Conservation (phyloP, 2,797 vertebrate genomes). For the Bothrops alternatus region DNA sequence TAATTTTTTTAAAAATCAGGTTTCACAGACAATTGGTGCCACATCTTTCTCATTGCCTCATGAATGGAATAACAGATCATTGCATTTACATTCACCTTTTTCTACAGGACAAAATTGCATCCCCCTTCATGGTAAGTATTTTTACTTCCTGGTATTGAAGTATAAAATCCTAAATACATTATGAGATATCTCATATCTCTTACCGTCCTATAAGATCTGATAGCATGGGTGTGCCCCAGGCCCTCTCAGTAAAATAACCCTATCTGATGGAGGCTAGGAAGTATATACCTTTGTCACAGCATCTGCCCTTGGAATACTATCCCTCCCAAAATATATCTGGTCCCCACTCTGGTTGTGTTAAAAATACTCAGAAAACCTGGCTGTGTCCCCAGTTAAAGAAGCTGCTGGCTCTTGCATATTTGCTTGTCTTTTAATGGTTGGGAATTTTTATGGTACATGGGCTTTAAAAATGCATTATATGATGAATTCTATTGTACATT, state of each 20-base stretch:
- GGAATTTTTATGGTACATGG: neutral
- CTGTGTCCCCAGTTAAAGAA: neutral
- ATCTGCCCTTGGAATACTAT: neutral
- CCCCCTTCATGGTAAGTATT: conserved; percentile 80
- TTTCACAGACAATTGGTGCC: conserved; percentile 72
- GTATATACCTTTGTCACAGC: neutral
- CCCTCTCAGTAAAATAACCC: neutral
- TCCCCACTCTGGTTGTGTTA: neutral
- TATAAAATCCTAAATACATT: conserved; percentile 55
- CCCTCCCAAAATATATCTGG: neutral
- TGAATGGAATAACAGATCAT: conserved; percentile 66
- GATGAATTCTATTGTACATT: neutral
- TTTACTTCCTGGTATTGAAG: neutral
- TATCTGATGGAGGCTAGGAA: neutral
- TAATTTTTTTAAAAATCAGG: conserved; percentile 63
- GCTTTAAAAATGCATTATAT: neutral
- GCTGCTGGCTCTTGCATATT: neutral
- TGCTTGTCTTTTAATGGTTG: neutral
- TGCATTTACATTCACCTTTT: conserved; percentile 68
- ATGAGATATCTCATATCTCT: conserved; percentile 26
- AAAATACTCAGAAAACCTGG: neutral
- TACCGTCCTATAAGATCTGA: neutral
- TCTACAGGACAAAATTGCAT: conserved; percentile 79
- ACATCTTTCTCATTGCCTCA: conserved; percentile 69
- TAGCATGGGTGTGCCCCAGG: neutral